Percentiles rank a stretch among this genome's conserved stretches.
Conservation (phyloP, 2,888 invertebrate species). For the Atethmia centrago region DNA sequence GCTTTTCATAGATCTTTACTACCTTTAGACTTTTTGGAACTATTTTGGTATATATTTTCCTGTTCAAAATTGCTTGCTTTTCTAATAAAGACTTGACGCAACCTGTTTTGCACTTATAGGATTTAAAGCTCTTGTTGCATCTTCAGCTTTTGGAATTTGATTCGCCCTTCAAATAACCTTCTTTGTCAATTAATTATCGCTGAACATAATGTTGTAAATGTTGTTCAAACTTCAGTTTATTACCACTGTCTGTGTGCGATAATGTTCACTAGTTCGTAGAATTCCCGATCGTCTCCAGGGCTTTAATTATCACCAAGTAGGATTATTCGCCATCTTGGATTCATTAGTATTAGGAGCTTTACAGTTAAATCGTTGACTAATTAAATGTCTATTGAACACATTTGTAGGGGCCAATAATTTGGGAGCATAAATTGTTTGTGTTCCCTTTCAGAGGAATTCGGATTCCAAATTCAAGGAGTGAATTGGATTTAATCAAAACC, state of each 20-base stretch:
- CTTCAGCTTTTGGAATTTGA: not conserved
- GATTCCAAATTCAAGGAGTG: not conserved
- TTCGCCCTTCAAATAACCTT: slow-evolving; percentile 28
- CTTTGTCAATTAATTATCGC: slow-evolving; percentile 39
- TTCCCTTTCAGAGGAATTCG: not conserved
- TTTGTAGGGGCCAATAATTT: slow-evolving; percentile 36
- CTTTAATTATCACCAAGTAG: slow-evolving; percentile 60
- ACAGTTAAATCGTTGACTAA: slow-evolving; percentile 50
- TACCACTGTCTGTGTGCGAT: slow-evolving; percentile 38
- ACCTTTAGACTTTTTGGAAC: not conserved
- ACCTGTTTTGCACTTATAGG: not conserved
- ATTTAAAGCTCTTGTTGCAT: not conserved
- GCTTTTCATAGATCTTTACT: not conserved
- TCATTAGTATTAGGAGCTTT: slow-evolving; percentile 59
- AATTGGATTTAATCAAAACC: not conserved
- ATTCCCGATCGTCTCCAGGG: slow-evolving; percentile 45
- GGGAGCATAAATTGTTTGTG: slow-evolving; percentile 6
- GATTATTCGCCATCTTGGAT: slow-evolving; percentile 64
- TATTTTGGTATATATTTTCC: not conserved
- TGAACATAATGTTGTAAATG: slow-evolving; percentile 36
- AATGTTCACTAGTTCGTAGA: slow-evolving; percentile 56
- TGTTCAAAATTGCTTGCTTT: not conserved
- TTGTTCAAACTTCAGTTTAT: slow-evolving; percentile 44
- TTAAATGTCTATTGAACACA: slow-evolving; percentile 56
- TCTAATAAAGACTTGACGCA: not conserved